Evolutionary conservation across 2,888 invertebrate species (phyloP), one percentile per base, ranked within the genome.

Genomic region (Dasysyrphus albostriatus): DNA sequence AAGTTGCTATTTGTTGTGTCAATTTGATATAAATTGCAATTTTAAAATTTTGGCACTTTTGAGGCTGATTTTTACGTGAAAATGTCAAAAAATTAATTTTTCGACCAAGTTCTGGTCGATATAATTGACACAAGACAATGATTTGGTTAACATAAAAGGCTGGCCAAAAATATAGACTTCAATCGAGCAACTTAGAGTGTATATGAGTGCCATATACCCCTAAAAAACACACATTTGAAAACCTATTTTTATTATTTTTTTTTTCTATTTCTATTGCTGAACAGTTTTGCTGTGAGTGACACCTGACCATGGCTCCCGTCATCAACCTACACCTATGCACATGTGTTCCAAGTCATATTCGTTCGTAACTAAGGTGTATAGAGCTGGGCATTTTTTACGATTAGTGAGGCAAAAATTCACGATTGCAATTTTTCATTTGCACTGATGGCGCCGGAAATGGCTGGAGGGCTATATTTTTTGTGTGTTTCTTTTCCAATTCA

Each of bases 381-480:
- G 70, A 84, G 75, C 14, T 70, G 72, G 84, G 59, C 65, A 81
- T 84, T 84, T 84, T 84, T 84, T 80, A 76, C 84, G 84, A 84
- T 84, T 84, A 75, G 80, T 75, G 83, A 75, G 80, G 83, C 74
- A 69, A 79, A 83, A 79, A 80, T 75, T 70, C 65, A 51, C 75
- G 65, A 81, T 61, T 84, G 84, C 58, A 81, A 84, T 84, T 81
- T 81, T 84, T 84, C 81, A 84, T 84, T 76, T 65, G 72, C 81
- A 73, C 76, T 70, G 79, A 69, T 78, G 79, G 49, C 42, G 56
- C 69, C 63, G 70, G 69, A 56, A 47, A 69, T 42, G 74, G 32
- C 67, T 29, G 34, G 37, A 73, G 39, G 63, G 63, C 19, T 44
- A 54, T 24, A 39, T 61, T 61, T 42, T 34, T 58, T n/a, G 14